Conservation (phyloP, 2,888 invertebrate genomes). For the Ariolimax columbianus region DNA sequence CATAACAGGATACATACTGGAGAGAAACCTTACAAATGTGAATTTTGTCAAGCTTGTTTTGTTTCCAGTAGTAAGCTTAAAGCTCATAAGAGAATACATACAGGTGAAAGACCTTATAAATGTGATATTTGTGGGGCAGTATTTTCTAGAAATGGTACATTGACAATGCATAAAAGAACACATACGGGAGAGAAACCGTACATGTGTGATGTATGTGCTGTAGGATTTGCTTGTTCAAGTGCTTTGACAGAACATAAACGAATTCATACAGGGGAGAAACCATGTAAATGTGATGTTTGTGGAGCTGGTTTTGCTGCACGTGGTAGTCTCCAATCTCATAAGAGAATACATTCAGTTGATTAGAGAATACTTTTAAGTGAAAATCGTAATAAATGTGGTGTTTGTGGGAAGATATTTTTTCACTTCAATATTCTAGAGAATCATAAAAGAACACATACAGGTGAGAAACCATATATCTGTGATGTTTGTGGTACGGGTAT, state of each 20-base stretch:
- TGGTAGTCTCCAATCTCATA: background rate
- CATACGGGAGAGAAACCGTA: slow-evolving; percentile 22
- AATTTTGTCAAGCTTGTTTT: background rate
- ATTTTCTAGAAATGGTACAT: background rate
- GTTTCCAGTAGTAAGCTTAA: background rate
- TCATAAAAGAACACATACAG: no score
- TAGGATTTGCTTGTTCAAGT: no score
- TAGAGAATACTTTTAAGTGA: no score
- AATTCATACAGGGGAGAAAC: background rate
- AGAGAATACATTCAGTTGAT: slow-evolving; percentile 19
- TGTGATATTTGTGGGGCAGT: background rate
- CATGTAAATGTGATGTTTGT: slow-evolving; percentile 10
- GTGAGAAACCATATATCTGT: background rate
- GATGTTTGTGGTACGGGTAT: no score
- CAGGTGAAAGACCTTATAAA: slow-evolving; percentile 16
- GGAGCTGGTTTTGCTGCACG: background rate
- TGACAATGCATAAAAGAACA: background rate
- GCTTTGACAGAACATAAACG: background rate
- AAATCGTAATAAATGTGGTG: background rate
- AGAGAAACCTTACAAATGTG: slow-evolving; percentile 10
- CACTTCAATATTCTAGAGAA: no score
- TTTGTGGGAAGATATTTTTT: background rate
- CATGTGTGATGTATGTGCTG: slow-evolving; percentile 19
- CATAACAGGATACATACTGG: background rate
- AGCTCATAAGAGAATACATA: background rate